Conservation (phyloP, 2,888 invertebrate species). For the Nephrotoma appendiculata region DNA sequence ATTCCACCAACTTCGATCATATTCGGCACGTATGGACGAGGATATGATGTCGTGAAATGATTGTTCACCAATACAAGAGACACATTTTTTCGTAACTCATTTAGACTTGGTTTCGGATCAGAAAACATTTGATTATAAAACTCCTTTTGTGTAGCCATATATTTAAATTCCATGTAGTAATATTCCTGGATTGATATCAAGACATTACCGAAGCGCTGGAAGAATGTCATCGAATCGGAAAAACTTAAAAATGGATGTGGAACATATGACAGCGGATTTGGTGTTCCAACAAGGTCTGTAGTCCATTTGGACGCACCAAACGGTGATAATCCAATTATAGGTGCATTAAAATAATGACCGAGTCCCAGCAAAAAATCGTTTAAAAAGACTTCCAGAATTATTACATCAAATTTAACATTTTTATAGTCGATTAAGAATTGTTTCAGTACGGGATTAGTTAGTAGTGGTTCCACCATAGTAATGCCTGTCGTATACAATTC, state of each 20-base stretch:
- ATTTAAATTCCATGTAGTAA: conserved; percentile 16
- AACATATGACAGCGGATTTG: conserved; percentile 27
- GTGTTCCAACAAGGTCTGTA: conserved; percentile 17
- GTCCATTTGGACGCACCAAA: conserved; percentile 15
- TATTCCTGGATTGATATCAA: conserved; percentile 15
- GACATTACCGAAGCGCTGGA: conserved; percentile 18
- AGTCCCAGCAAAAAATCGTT: conserved; percentile 24
- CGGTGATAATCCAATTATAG: conserved; percentile 18
- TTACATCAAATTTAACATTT: conserved; percentile 27
- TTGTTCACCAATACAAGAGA: conserved; percentile 26
- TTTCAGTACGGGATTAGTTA: not conserved
- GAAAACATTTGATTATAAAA: conserved; percentile 23
- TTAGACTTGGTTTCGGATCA: conserved; percentile 18
- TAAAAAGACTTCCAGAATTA: conserved; percentile 28
- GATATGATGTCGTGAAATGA: conserved; percentile 25
- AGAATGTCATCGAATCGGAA: conserved; percentile 26
- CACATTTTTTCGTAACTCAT: conserved; percentile 18
- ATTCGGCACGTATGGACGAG: conserved; percentile 29
- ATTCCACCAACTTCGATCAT: conserved; percentile 32
- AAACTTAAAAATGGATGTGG: conserved; percentile 21
- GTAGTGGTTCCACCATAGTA: not conserved
- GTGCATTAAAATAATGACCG: conserved; percentile 18
- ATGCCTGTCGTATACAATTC: not conserved
- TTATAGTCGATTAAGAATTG: not conserved
- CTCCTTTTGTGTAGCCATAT: conserved; percentile 22